Evolutionary conservation across 2,797 vertebrate species (phyloP).

Genomic region (Acropternis orthonyx): DNA sequence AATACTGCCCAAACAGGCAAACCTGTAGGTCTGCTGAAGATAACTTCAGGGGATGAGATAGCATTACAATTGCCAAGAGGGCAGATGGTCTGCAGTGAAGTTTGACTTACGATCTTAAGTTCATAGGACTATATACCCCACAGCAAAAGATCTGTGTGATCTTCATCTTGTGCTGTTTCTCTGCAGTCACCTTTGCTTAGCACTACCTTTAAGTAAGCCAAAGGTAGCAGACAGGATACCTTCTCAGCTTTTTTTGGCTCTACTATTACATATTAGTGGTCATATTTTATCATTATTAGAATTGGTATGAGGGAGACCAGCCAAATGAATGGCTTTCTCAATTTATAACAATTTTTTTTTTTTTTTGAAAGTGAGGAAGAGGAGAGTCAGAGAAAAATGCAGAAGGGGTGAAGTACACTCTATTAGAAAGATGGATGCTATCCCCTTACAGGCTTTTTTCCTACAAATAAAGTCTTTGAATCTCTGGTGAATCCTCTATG

Average conservation of each 20-base stretch:
- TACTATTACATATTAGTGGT: background rate
- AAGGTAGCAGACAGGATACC: background rate
- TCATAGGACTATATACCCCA: background rate
- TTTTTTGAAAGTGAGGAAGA: background rate
- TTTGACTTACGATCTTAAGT: background rate
- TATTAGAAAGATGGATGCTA: background rate
- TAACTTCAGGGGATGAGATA: background rate
- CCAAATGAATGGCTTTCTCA: background rate
- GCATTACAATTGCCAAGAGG: background rate
- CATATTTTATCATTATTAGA: background rate
- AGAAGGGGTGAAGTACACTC: background rate
- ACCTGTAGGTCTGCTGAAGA: fast-evolving
- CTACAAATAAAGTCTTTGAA: background rate
- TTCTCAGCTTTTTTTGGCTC: background rate
- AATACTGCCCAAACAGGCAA: background rate
- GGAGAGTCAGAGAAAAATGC: background rate
- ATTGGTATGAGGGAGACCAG: background rate
- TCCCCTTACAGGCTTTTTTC: background rate
- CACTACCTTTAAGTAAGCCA: background rate
- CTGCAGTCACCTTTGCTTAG: background rate
- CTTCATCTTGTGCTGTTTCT: background rate
- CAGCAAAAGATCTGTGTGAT: background rate
- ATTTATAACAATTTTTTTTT: background rate
- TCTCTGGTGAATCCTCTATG: background rate
- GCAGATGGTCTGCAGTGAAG: background rate